Evolutionary conservation across 2,888 invertebrate species (phyloP).

Genomic region (Dryomyza anilis): DNA sequence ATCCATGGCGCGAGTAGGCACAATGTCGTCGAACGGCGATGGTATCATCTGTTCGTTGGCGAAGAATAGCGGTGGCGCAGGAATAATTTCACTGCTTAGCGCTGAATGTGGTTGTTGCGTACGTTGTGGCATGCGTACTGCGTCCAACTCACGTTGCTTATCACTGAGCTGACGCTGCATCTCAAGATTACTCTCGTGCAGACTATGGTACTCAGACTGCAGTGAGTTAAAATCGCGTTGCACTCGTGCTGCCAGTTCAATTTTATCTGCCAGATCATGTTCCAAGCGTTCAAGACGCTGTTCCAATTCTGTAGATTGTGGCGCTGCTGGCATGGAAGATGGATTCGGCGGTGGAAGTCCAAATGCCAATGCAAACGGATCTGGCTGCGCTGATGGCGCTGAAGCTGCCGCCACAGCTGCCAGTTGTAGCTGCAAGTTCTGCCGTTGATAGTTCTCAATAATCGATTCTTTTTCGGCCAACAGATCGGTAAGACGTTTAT

Average conservation of each 20-base stretch:
- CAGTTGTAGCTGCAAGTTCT: slow-evolving; percentile 56
- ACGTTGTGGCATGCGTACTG: slow-evolving; percentile 34
- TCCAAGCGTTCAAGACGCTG: slow-evolving; percentile 32
- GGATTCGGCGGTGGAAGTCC: slow-evolving; percentile 30
- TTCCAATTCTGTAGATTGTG: not conserved
- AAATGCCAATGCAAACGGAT: slow-evolving; percentile 35
- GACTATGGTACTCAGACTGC: slow-evolving; percentile 33
- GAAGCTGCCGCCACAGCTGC: slow-evolving; percentile 36
- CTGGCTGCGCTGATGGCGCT: slow-evolving; percentile 28
- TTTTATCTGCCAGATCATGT: slow-evolving; percentile 37
- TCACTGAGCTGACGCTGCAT: slow-evolving; percentile 39
- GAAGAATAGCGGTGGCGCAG: slow-evolving; percentile 53
- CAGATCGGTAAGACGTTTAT: slow-evolving; percentile 65
- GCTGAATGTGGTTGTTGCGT: slow-evolving; percentile 29
- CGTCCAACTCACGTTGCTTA: slow-evolving; percentile 40
- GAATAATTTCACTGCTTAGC: slow-evolving; percentile 35
- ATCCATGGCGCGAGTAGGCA: slow-evolving; percentile 41
- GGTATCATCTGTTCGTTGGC: slow-evolving; percentile 44
- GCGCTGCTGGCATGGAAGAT: not conserved
- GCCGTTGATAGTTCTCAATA: slow-evolving; percentile 59
- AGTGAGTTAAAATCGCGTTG: slow-evolving; percentile 36
- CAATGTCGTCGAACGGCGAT: slow-evolving; percentile 57
- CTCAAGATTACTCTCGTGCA: slow-evolving; percentile 37
- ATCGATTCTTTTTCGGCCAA: slow-evolving; percentile 64
- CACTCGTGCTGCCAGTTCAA: slow-evolving; percentile 32